Conservation (phyloP, 2,113 vertebrate genomes). For the Peromyscus polionotus region DNA sequence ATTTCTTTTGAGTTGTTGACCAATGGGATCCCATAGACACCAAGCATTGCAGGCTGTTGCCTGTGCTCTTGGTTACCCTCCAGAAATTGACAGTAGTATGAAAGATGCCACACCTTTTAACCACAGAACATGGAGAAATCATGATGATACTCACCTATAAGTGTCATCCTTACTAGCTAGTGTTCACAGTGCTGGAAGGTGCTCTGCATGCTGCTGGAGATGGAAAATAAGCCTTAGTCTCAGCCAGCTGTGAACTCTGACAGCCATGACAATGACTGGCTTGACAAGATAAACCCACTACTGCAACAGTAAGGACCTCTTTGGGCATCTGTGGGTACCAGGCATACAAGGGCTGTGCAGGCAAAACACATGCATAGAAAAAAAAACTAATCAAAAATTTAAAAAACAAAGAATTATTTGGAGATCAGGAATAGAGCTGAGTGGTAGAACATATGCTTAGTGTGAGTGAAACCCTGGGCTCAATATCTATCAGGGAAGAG, state of each 20-base stretch:
- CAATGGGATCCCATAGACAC: background rate
- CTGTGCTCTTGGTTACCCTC: background rate
- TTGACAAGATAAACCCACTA: background rate
- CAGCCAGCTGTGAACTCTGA: background rate
- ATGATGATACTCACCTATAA: background rate
- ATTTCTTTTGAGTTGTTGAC: background rate
- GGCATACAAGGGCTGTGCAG: background rate
- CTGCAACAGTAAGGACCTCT: background rate
- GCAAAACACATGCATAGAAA: background rate
- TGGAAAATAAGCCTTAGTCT: background rate
- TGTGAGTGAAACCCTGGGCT: background rate
- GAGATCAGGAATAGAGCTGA: background rate
- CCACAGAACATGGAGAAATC: background rate
- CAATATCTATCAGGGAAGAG: background rate
- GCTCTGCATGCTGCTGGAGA: background rate
- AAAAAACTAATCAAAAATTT: background rate
- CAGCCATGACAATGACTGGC: background rate
- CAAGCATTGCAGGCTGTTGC: background rate
- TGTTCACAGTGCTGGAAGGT: background rate
- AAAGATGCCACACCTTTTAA: background rate
- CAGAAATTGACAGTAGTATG: background rate
- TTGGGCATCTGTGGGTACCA: background rate
- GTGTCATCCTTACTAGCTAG: background rate
- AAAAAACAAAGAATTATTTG: background rate
- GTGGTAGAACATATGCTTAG: background rate